Evolutionary conservation across 2,888 invertebrate genomes (phyloP).

Genomic region (Ennomos fuscantarius): DNA sequence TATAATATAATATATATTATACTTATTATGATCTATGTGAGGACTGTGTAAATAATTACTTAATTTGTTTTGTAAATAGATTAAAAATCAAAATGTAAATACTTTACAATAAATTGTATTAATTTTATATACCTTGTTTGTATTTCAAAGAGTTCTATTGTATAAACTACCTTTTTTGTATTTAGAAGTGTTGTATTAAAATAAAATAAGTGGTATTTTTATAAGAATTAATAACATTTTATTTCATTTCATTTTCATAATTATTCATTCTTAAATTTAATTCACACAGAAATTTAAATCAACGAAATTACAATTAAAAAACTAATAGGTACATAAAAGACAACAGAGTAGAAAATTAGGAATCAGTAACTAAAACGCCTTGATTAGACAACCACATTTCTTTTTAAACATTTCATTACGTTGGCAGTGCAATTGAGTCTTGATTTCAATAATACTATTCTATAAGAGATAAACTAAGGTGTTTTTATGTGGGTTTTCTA

Average conservation of each 20-base stretch:
- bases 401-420: too few relatives aligned
- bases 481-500: too few relatives aligned
- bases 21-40: background rate
- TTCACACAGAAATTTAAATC: slow-evolving; percentile 53
- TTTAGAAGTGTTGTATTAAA: slow-evolving; percentile 34
- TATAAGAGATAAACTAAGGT: too few relatives aligned
- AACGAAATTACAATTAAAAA: slow-evolving; percentile 52
- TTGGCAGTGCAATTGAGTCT: too few relatives aligned
- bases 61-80: slow-evolving; percentile 40
- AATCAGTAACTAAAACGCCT: too few relatives aligned
- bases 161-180: too few relatives aligned
- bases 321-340: background rate
- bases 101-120: slow-evolving; percentile 40
- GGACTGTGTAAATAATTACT: slow-evolving; percentile 37
- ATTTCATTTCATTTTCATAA: slow-evolving; percentile 60
- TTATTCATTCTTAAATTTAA: slow-evolving; percentile 58
- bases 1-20: too few relatives aligned
- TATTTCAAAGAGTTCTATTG: background rate
- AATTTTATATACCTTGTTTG: slow-evolving; percentile 13
- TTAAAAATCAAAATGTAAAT: slow-evolving; percentile 38
- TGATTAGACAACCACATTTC: too few relatives aligned
- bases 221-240: slow-evolving; percentile 64
- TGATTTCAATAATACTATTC: too few relatives aligned
- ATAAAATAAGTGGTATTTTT: slow-evolving; percentile 1
- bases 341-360: background rate